These are phyloP conservation scores for Acanthacorydalis orientalis DNA, from an alignment of 2,888 invertebrate species.

Conservation along the genomic window DNA sequence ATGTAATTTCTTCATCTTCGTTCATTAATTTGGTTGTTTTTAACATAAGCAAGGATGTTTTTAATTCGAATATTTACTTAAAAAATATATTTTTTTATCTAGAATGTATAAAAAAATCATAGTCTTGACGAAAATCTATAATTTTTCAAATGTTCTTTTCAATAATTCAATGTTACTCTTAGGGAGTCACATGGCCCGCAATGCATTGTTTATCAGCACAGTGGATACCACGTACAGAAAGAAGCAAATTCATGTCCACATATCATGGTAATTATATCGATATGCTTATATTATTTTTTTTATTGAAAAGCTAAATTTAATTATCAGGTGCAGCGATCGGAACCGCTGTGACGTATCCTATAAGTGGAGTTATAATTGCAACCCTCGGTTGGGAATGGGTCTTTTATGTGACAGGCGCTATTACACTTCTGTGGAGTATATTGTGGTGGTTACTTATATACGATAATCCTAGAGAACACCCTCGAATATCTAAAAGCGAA, in stretches of 20 bases:
- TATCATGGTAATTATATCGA: constrained; percentile 11
- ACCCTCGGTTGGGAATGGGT: constrained; percentile 26
- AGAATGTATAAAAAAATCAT: no score
- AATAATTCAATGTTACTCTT: neutral
- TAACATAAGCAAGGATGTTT: no score
- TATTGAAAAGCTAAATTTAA: no score
- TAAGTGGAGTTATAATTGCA: constrained; percentile 21
- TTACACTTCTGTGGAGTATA: constrained; percentile 21
- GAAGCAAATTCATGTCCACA: constrained; percentile 19
- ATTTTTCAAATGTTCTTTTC: neutral
- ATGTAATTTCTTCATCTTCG: no score
- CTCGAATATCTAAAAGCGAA: constrained; percentile 17
- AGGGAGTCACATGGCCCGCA: constrained; percentile 21
- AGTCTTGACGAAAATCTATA: no score
- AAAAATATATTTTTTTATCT: no score
- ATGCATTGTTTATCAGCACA: constrained; percentile 23
- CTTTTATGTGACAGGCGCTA: constrained; percentile 21
- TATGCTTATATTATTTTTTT: neutral
- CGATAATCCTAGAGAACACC: constrained; percentile 18
- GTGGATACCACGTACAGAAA: constrained; percentile 20
- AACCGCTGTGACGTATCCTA: constrained; percentile 26
- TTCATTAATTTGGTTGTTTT: no score
- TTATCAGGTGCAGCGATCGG: constrained; percentile 28
- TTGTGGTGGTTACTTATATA: constrained; percentile 15
- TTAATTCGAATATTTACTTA: no score